A percentile compares a stretch with the other conserved stretches of the same genome.
Evolutionary conservation across 23 tunicate species (phyloP).

Genomic region (Corella eumyota): DNA sequence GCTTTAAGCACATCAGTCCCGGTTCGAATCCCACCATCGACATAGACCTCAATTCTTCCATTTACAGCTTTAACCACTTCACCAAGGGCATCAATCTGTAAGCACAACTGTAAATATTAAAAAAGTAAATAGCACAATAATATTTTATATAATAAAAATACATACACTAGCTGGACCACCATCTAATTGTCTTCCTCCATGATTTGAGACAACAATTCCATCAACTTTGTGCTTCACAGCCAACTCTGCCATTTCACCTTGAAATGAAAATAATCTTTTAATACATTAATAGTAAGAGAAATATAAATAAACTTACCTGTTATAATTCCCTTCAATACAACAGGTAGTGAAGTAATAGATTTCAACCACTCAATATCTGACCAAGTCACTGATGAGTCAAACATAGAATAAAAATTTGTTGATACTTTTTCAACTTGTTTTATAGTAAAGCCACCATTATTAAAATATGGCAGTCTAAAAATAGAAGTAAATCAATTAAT

Average conservation of each 20-base stretch:
- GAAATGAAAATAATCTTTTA: too few relatives aligned
- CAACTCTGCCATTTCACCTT: constrained; percentile 49
- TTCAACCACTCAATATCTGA: constrained; percentile 70
- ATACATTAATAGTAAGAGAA: too few relatives aligned
- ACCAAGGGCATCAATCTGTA: constrained; percentile 45
- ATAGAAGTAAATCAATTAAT: too few relatives aligned
- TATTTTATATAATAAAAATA: too few relatives aligned
- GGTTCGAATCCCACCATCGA: constrained; percentile 60
- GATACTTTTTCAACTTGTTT: too few relatives aligned
- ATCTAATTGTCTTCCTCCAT: constrained; percentile 72
- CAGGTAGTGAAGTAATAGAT: constrained; percentile 50
- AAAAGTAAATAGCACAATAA: too few relatives aligned
- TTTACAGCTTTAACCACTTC: constrained; percentile 53
- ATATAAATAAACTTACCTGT: constrained; percentile 60
- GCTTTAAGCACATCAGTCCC: constrained; percentile 68
- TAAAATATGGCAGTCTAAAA: too few relatives aligned
- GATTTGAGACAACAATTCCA: constrained; percentile 70
- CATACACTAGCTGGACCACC: constrained; percentile 55
- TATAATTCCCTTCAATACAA: constrained; percentile 63
- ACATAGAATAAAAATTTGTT: too few relatives aligned
- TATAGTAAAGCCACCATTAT: too few relatives aligned
- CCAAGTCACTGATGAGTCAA: constrained; percentile 69
- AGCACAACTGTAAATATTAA: too few relatives aligned
- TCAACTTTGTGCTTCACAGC: constrained; percentile 38
- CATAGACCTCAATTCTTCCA: constrained; percentile 46